A percentile compares a stretch with the other conserved stretches of the same genome.
Evolutionary conservation across 2,797 vertebrate species (phyloP).

Genomic region (Sebastes miniatus): DNA sequence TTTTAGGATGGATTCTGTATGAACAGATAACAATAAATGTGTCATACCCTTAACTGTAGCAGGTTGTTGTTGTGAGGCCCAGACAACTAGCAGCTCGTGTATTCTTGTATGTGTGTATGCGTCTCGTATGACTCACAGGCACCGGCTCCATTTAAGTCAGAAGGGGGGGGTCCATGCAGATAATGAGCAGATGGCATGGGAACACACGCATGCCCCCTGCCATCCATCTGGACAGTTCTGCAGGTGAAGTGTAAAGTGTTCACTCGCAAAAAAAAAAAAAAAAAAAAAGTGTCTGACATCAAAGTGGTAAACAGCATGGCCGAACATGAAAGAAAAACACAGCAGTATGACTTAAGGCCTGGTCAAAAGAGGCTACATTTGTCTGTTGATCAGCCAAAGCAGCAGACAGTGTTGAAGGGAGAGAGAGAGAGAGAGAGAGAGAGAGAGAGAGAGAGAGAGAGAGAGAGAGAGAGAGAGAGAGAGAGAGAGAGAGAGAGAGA

Average conservation of each 20-base stretch:
- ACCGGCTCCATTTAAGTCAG: slow-evolving; percentile 28
- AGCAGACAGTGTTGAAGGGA: slow-evolving; percentile 8
- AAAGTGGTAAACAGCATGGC: slow-evolving; percentile 72
- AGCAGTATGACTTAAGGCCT: slow-evolving; percentile 48
- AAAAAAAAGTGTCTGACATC: slow-evolving; percentile 54
- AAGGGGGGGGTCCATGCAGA: slow-evolving; percentile 32
- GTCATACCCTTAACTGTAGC: neutral
- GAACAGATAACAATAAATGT: neutral
- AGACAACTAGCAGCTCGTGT: neutral
- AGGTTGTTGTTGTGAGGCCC: neutral
- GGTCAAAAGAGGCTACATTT: slow-evolving; percentile 63
- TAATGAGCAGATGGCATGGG: slow-evolving; percentile 77
- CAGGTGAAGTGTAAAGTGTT: slow-evolving; percentile 66
- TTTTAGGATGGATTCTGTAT: neutral
- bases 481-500: neutral
- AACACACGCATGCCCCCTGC: slow-evolving; percentile 58
- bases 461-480: neutral
- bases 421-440: neutral
- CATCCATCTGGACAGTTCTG: slow-evolving; percentile 76
- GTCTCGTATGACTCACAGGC: slow-evolving; percentile 24
- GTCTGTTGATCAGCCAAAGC: slow-evolving; percentile 71
- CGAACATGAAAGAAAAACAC: slow-evolving; percentile 64
- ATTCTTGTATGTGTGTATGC: neutral
- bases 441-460: neutral
- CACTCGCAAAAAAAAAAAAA: slow-evolving; percentile 42